phyloP scores from a whole-genome alignment of 2,888 invertebrate species.

The Chymomyza procnemis region DNA sequence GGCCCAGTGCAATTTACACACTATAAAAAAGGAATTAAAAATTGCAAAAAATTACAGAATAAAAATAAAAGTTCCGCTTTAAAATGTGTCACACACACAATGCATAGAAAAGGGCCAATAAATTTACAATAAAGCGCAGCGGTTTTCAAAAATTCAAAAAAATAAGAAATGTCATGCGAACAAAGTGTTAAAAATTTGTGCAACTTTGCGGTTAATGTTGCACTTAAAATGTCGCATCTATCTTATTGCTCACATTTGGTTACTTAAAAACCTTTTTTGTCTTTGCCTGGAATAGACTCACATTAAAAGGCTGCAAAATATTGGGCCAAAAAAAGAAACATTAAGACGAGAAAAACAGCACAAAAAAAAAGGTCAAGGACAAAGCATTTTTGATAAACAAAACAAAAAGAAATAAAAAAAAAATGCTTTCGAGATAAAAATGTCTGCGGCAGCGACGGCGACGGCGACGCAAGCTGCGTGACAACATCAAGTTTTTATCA shows the following conservation, averaged over 20 bases:
- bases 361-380: constrained; percentile 2
- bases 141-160: constrained; percentile 4
- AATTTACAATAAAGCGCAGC: constrained; percentile 33
- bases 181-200: constrained; percentile 30
- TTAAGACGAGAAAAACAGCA: not conserved
- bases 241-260: constrained; percentile 57
- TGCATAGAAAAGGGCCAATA: constrained; percentile 65
- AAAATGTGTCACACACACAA: constrained; percentile 21
- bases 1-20: constrained; percentile 56
- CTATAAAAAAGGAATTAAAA: constrained; percentile 26
- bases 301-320: not conserved
- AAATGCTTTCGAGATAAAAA: constrained; percentile 35
- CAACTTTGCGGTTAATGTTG: constrained; percentile 56
- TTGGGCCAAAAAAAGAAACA: not conserved
- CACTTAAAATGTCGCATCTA: constrained; percentile 55
- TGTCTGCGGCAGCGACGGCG: constrained; percentile 23
- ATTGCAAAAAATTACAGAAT: not conserved
- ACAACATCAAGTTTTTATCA: not conserved
- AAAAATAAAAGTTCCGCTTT: not conserved
- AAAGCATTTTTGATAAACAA: not conserved
- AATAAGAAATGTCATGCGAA: constrained; percentile 6
- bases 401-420: constrained; percentile 7
- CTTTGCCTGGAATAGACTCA: not conserved
- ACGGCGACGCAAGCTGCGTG: not conserved
- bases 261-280: constrained; percentile 20